A percentile compares a stretch with the other conserved stretches of the same genome.
Conservation (phyloP, 2,888 invertebrate species). For the Cybosia mesomella region DNA sequence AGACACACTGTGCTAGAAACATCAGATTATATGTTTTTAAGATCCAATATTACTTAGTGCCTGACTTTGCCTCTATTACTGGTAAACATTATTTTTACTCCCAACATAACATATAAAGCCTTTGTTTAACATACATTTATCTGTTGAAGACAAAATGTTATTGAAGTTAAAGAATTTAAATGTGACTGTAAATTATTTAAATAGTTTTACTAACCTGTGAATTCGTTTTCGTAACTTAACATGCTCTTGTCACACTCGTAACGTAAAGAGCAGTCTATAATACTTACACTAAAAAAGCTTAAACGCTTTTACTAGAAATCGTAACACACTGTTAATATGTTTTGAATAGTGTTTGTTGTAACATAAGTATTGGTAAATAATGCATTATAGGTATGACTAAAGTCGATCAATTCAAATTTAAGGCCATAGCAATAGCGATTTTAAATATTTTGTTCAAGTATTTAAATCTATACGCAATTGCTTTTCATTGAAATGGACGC, state of each 20-base stretch:
- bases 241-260: slow-evolving; percentile 11
- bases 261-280: background rate
- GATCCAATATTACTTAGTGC: background rate
- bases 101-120: background rate
- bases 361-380: slow-evolving; percentile 43
- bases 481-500: background rate
- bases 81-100: background rate
- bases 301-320: slow-evolving; percentile 19
- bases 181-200: slow-evolving; percentile 14
- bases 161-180: slow-evolving; percentile 15
- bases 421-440: slow-evolving; percentile 31
- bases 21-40: background rate
- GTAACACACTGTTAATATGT: slow-evolving; percentile 4
- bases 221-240: slow-evolving; percentile 13
- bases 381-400: slow-evolving; percentile 38
- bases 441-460: background rate
- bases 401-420: slow-evolving; percentile 47
- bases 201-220: slow-evolving; percentile 10
- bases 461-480: background rate
- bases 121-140: slow-evolving; percentile 10
- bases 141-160: slow-evolving; percentile 3
- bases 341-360: slow-evolving; percentile 17
- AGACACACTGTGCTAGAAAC: background rate
- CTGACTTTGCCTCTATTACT: background rate
- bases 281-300: slow-evolving; percentile 11